These are phyloP conservation scores for Megastigmus dorsalis DNA, from an alignment of 2,888 invertebrate species.

Conservation along the genomic window DNA sequence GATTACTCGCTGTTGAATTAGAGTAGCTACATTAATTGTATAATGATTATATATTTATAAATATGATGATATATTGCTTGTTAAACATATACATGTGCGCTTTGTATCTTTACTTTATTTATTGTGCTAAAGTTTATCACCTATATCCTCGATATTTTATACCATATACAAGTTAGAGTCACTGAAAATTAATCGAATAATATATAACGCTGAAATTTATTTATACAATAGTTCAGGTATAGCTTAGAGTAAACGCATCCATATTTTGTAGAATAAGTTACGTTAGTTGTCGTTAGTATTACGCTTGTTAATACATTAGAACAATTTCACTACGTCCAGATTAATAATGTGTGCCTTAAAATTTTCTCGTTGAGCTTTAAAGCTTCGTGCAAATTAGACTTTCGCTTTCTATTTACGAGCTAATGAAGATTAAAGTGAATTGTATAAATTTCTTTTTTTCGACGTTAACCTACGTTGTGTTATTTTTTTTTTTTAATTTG, in stretches of 20 bases:
- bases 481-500: constrained; percentile 22
- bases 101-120: constrained; percentile 9
- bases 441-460: constrained; percentile 14
- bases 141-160: no score
- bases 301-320: neutral
- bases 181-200: neutral
- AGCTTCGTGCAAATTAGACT: constrained; percentile 3
- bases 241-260: neutral
- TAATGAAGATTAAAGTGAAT: constrained; percentile 24
- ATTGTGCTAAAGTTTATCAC: constrained; percentile 23
- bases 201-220: neutral
- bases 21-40: constrained; percentile 35
- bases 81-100: constrained; percentile 17
- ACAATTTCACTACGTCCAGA: constrained; percentile 8
- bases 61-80: constrained; percentile 37
- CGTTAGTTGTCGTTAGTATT: constrained; percentile 3
- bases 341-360: constrained; percentile 24
- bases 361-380: neutral
- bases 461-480: constrained; percentile 16
- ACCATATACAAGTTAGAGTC: no score
- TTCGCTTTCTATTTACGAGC: constrained; percentile 1
- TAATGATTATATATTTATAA: constrained; percentile 46
- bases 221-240: neutral
- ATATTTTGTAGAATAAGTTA: neutral
- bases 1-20: constrained; percentile 26